Percentiles rank a stretch among this genome's conserved stretches.
These are phyloP conservation scores for Gila robusta DNA, from an alignment of 2,797 vertebrate genomes.

Conservation along the genomic window DNA sequence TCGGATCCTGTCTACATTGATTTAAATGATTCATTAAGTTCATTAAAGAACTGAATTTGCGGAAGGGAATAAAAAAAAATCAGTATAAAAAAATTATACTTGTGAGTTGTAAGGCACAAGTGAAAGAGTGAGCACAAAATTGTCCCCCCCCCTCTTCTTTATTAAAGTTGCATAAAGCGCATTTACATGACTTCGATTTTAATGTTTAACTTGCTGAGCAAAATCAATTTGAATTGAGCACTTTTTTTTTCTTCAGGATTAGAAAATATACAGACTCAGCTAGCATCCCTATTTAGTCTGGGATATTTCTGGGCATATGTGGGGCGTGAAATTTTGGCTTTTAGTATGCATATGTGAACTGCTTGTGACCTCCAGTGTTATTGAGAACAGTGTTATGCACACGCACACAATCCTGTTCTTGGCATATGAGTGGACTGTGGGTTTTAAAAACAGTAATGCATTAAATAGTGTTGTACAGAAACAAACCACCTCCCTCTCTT, in stretches of 20 bases:
- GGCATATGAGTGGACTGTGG: background rate
- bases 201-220: background rate
- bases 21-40: too few relatives aligned
- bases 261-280: background rate
- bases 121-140: background rate
- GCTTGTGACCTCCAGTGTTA: constrained; percentile 32
- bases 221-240: background rate
- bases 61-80: too few relatives aligned
- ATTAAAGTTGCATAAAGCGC: background rate
- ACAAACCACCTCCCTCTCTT: constrained; percentile 40
- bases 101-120: background rate
- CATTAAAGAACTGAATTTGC: too few relatives aligned
- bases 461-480: background rate
- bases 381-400: constrained; percentile 5
- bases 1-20: background rate
- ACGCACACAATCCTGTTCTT: constrained; percentile 24
- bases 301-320: constrained; percentile 4
- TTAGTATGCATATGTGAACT: constrained; percentile 21
- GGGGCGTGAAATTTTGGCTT: constrained; percentile 13
- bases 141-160: fast-evolving
- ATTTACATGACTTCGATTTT: background rate
- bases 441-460: background rate
- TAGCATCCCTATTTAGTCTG: background rate
- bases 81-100: background rate
- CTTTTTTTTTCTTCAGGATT: background rate